Base-by-base conservation (phyloP, 2,797 vertebrate species). In the Lutjanus campechanus region DNA sequence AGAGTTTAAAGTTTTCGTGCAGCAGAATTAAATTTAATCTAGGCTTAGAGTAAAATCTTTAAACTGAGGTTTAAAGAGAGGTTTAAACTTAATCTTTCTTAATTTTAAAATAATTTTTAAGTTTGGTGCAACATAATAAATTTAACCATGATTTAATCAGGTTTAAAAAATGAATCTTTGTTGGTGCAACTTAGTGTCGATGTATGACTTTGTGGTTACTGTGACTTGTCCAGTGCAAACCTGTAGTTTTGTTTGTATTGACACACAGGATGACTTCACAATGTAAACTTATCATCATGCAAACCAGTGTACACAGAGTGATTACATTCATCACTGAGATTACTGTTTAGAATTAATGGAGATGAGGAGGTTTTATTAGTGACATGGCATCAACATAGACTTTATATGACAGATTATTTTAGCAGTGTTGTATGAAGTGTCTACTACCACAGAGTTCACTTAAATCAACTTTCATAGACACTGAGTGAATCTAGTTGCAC, bases 181-280 rank as follows among this genome's bases (percentile, higher is more conserved):
- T 36, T 36, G 29, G 29, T 36, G 29, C 29, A 36, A 36, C 29
- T 36, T 5, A 36, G 29, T 36, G 29, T 36, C 29, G 51, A n/a
- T 50, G 13, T 70, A 11, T 63, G 59, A 64, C 44, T 54, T 16
- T 54, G 49, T 56, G 50, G 59, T 53, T 40, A 53, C 19, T 67
- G 12, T n/a, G 29, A 62, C 22, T 22, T 54, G 11, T 51, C 47
- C 5, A 29, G 40, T 29, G 19, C 29, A 41, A 43, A 51, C 44
- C 29, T 17, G 15, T 9, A 53, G 10, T 17, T 20, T 20, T n/a
- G 17, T 49, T 66, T 59, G 55, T 13, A 25, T 56, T 40, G 20
- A 25, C 20, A 63, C 56, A 62, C 20, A 29, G 4, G 1, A 19
- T 16, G 29, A 72, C 22, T 54, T 76, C 47, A 29, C 29, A 29